Conservation (phyloP, 2,113 vertebrate species). For the Falcunculus frontatus region DNA sequence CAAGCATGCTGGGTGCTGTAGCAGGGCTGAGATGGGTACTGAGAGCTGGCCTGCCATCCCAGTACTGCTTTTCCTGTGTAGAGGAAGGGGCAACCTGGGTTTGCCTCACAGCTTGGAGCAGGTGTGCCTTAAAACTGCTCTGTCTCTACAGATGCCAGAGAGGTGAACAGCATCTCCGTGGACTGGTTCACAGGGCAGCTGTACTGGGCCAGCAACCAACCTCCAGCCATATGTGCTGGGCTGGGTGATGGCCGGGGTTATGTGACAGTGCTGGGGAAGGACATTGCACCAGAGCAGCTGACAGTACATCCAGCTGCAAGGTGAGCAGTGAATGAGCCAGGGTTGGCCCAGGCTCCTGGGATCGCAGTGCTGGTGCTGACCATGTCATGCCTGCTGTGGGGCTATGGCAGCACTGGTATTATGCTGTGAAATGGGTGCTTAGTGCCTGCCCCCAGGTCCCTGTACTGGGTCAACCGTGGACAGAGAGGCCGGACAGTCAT, state of each 20-base stretch:
- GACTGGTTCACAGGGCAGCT: slow-evolving; percentile 89
- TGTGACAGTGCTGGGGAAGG: slow-evolving; percentile 77
- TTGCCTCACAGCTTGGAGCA: not conserved
- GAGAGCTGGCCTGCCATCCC: not conserved
- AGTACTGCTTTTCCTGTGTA: not conserved
- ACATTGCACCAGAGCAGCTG: slow-evolving; percentile 79
- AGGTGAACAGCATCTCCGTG: slow-evolving; percentile 79
- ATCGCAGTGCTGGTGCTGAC: not conserved
- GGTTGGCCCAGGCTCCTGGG: not conserved
- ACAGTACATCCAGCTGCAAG: slow-evolving; percentile 79
- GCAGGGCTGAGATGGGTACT: not conserved
- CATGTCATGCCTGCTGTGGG: not conserved
- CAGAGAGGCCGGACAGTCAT: slow-evolving; percentile 69
- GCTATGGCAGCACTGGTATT: not conserved
- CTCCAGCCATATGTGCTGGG: slow-evolving; percentile 74
- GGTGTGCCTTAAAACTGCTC: not conserved
- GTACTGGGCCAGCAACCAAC: slow-evolving; percentile 83
- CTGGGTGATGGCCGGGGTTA: slow-evolving; percentile 76
- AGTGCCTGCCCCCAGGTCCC: slow-evolving; percentile 59
- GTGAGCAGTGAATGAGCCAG: slow-evolving; percentile 34
- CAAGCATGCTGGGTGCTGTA: rapidly evolving
- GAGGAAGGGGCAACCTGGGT: not conserved
- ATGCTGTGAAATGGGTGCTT: slow-evolving; percentile 62
- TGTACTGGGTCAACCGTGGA: slow-evolving; percentile 86
- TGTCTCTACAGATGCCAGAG: slow-evolving; percentile 66